Evolutionary conservation across 2,888 invertebrate genomes (phyloP), one percentile per base, ranked within the genome.

Genomic region (Liposcelis brunnea): DNA sequence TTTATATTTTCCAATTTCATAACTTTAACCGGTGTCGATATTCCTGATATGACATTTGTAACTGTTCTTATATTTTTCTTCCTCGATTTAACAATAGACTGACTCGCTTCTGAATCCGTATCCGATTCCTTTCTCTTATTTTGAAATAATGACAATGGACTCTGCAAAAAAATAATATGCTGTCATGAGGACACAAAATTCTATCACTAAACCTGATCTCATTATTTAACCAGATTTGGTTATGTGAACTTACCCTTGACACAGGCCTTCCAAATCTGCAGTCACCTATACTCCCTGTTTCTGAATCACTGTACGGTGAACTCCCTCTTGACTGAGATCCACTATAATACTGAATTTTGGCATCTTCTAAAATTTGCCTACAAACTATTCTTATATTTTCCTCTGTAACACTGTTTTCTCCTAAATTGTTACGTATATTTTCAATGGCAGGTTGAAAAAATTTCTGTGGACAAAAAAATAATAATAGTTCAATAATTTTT

Each of bases 391-490:
- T 60, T 15, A 70, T 55, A 50, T 65, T 63, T 46, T 67, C 64
- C 47, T 64, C 62, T 38, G 59, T 61, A 2, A 65, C 61, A 49
- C 59, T 64, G 54, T 75, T 74, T 56, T 74, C 74, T 3, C 82
- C 83, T 56, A 80, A 68, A 63, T 85, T 85, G 52, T 70, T 66
- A 55, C 75, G 71, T 53, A 85, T 81, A 57, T 84, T 85, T 52
- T 75, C 74, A 32, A 84, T 74, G 48, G 81, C 84, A 50, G 82
- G 80, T 55, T 78, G 77, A 65, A 85, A 82, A 63, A 77, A 84
- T 67, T 76, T 77, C 81, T 83, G 65, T 44, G 72, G 72, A 51
- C 52, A 49, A 51, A 49, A 48, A 35, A 49, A 21, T 45, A 47
- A 45, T 46, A 31, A 12, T 11, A 47, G n/a, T n/a, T n/a, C n/a